Conservation (phyloP, 64 coral and sea anemone genomes). For the Montipora sp. region DNA sequence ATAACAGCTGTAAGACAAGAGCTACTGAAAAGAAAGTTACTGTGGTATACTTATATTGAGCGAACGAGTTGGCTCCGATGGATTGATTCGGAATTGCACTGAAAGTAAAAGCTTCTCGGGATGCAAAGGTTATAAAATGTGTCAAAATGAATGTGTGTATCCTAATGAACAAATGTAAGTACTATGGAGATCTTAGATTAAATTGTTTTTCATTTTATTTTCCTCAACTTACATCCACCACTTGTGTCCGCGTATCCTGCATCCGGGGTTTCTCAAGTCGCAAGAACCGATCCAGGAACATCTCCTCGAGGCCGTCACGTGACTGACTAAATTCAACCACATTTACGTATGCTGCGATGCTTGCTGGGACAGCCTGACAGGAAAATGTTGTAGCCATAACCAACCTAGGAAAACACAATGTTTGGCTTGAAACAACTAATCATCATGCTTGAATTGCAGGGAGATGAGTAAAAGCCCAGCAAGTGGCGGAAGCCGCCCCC, state of each 20-base stretch:
- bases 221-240: conserved; percentile 62
- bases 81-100: too few relatives aligned
- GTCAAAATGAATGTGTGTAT: too few relatives aligned
- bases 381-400: conserved; percentile 88
- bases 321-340: conserved; percentile 92
- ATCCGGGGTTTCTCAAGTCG: conserved; percentile 94
- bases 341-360: conserved; percentile 82
- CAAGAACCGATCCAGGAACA: conserved; percentile 95
- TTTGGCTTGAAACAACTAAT: not conserved
- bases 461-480: not conserved
- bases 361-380: conserved; percentile 67
- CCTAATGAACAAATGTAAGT: too few relatives aligned
- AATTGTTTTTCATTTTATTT: not conserved
- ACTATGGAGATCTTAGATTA: too few relatives aligned
- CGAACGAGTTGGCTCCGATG: too few relatives aligned
- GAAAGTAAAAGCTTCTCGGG: too few relatives aligned
- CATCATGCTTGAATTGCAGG: not conserved
- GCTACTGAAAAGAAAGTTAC: too few relatives aligned
- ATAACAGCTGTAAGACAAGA: too few relatives aligned
- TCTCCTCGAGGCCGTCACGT: conserved; percentile 96
- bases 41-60: too few relatives aligned
- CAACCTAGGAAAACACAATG: conserved; percentile 40
- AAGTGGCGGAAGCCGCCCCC: too few relatives aligned
- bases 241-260: conserved; percentile 90
- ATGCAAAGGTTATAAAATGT: too few relatives aligned